These are phyloP conservation scores for Synanthedon tipuliformis DNA, from an alignment of 2,888 invertebrate species.

Conservation along the genomic window DNA sequence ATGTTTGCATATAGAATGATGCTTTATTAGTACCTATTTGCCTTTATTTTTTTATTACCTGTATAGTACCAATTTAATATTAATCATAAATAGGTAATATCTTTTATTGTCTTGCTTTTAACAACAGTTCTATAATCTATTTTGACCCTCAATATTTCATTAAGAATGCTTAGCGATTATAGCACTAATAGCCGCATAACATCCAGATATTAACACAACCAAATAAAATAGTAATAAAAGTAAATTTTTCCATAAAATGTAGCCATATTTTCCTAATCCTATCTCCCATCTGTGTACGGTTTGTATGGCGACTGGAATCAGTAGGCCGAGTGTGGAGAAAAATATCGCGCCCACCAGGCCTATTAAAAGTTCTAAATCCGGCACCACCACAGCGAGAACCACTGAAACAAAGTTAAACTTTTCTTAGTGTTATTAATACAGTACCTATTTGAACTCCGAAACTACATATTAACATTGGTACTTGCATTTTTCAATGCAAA, in stretches of 20 bases:
- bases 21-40: no score
- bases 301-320: constrained; percentile 80
- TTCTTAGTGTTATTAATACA: no score
- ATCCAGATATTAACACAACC: constrained; percentile 42
- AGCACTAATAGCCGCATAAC: constrained; percentile 34
- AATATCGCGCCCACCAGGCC: constrained; percentile 87
- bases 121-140: not conserved
- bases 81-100: not conserved
- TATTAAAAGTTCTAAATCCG: constrained; percentile 86
- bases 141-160: not conserved
- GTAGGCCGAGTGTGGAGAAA: constrained; percentile 78
- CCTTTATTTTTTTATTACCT: no score
- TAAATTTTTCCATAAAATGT: constrained; percentile 76
- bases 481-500: no score
- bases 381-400: constrained; percentile 80
- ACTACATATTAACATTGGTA: no score
- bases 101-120: not conserved
- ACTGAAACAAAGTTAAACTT: constrained; percentile 58
- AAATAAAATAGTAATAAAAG: constrained; percentile 41
- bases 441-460: no score
- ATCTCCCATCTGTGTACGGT: constrained; percentile 78
- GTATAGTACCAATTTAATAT: no score
- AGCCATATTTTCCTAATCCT: constrained; percentile 72
- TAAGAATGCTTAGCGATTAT: constrained; percentile 22
- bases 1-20: no score